These are phyloP conservation scores for Polyploca ridens DNA, from an alignment of 2,888 invertebrate species.

Conservation along the genomic window DNA sequence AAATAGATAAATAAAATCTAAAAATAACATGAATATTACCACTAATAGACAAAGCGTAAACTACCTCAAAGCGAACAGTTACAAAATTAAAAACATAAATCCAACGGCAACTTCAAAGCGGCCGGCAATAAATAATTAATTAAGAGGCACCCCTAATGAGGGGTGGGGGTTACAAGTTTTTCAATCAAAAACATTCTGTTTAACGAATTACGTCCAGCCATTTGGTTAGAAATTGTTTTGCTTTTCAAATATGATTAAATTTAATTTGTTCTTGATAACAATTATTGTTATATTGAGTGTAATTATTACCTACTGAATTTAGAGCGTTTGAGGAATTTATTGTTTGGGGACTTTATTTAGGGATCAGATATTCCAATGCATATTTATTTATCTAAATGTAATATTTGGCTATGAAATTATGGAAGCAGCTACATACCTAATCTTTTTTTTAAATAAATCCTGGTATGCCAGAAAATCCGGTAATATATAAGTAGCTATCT, in stretches of 20 bases:
- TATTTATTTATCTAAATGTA: no score
- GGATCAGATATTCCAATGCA: no score
- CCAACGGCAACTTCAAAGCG: constrained; percentile 16
- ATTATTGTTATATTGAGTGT: not conserved
- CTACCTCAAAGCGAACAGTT: constrained; percentile 10
- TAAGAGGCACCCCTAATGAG: constrained; percentile 26
- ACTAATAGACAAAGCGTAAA: constrained; percentile 12
- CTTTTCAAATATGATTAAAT: constrained; percentile 4
- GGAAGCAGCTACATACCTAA: no score
- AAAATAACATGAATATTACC: not conserved
- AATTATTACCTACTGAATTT: not conserved
- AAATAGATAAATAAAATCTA: not conserved
- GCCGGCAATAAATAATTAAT: constrained; percentile 40
- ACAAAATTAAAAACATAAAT: constrained; percentile 23
- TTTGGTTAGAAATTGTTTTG: not conserved
- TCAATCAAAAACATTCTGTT: constrained; percentile 38
- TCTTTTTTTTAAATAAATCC: no score
- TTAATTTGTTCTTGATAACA: not conserved
- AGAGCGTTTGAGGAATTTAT: no score
- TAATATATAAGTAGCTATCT: no score
- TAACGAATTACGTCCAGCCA: constrained; percentile 23
- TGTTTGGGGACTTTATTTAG: no score
- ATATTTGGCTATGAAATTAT: no score
- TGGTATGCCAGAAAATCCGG: no score
- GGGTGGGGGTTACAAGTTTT: constrained; percentile 34